Evolutionary conservation across 2,888 invertebrate species (phyloP).

Genomic region (Chorisops tibialis): DNA sequence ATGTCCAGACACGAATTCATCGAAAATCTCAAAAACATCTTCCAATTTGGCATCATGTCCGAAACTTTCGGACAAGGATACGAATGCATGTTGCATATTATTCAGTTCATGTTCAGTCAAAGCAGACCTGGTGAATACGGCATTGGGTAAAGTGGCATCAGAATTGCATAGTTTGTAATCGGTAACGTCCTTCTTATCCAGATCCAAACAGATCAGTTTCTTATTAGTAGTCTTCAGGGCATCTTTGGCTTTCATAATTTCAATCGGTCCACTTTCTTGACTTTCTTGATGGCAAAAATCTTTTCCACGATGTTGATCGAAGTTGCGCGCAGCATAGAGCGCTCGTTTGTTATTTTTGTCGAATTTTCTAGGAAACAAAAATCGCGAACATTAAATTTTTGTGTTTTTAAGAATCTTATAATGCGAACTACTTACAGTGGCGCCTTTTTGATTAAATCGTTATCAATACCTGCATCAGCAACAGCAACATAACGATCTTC

Average conservation of each 20-base stretch:
- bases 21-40: constrained; percentile 50
- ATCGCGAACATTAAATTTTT: background rate
- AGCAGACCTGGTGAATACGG: constrained; percentile 42
- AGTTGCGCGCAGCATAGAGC: constrained; percentile 43
- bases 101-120: constrained; percentile 45
- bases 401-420: background rate
- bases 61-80: constrained; percentile 45
- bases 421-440: constrained; percentile 42
- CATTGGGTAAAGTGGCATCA: constrained; percentile 45
- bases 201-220: constrained; percentile 46
- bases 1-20: constrained; percentile 42
- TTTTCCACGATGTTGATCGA: constrained; percentile 45
- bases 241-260: constrained; percentile 44
- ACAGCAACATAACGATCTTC: constrained; percentile 46
- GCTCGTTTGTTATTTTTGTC: constrained; percentile 43
- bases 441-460: constrained; percentile 41
- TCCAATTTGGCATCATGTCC: constrained; percentile 43
- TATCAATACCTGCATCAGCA: constrained; percentile 41
- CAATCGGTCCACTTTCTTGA: constrained; percentile 38
- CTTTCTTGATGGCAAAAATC: constrained; percentile 40
- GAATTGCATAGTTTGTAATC: constrained; percentile 46
- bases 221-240: constrained; percentile 39
- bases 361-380: constrained; percentile 40
- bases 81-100: constrained; percentile 47
- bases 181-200: constrained; percentile 45